Conservation (phyloP, 2,113 vertebrate genomes). For the Lepus europaeus region DNA sequence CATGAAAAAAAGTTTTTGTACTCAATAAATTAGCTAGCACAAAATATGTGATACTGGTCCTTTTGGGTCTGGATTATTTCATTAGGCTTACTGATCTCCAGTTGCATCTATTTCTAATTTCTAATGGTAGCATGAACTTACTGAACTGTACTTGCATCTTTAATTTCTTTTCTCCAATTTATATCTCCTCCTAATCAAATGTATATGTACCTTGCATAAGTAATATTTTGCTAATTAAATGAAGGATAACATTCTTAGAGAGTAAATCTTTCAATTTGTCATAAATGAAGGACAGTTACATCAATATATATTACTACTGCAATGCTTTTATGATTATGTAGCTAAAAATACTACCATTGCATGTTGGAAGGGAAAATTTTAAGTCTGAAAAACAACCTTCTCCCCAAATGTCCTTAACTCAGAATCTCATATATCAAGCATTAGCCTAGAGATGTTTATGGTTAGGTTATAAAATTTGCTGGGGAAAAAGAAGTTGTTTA, state of each 20-base stretch:
- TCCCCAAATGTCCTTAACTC: neutral
- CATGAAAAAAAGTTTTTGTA: too few species aligned
- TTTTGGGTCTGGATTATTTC: too few species aligned
- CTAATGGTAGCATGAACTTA: neutral
- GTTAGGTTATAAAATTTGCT: conserved; percentile 57
- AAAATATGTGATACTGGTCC: too few species aligned
- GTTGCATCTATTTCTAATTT: neutral
- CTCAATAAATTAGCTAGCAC: too few species aligned
- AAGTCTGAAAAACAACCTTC: conserved; percentile 31
- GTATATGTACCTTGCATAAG: neutral
- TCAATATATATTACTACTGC: neutral
- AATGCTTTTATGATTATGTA: neutral
- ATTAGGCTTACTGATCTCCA: too few species aligned
- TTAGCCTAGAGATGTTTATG: conserved; percentile 54
- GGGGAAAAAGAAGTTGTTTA: neutral
- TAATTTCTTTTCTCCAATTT: neutral
- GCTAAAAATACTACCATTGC: neutral
- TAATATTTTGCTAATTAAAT: neutral
- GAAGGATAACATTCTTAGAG: neutral
- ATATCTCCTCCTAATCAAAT: neutral
- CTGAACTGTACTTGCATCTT: neutral
- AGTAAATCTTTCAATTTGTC: neutral
- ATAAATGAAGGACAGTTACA: neutral
- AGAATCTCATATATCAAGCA: neutral
- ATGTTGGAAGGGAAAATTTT: conserved; percentile 16